Percentiles rank a stretch among this genome's conserved stretches.
phyloP scores from a whole-genome alignment of 2,888 invertebrate species.

The Zaprionus lineosus region DNA sequence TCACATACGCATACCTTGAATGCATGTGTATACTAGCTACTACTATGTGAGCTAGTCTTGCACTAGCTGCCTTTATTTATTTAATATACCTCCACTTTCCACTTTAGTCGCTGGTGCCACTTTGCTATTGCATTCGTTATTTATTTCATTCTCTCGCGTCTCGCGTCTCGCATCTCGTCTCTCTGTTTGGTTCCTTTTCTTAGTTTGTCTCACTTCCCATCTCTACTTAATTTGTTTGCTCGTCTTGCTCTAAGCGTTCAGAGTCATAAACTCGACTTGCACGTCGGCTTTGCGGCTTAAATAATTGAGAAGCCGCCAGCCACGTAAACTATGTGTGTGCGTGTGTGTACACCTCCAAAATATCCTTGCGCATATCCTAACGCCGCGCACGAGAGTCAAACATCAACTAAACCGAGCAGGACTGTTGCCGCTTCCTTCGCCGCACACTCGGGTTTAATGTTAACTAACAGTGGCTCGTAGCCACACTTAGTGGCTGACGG shows the following conservation, averaged over 20 bases:
- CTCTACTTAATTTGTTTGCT: slow-evolving; percentile 11
- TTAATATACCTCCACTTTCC: slow-evolving; percentile 69
- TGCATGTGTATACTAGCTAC: slow-evolving; percentile 22
- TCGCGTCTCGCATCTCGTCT: background rate
- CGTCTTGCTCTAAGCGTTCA: slow-evolving; percentile 32
- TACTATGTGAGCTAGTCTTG: slow-evolving; percentile 26
- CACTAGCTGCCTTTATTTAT: slow-evolving; percentile 52
- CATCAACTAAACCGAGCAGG: slow-evolving; percentile 45
- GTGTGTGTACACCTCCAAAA: slow-evolving; percentile 6
- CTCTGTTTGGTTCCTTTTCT: slow-evolving; percentile 7
- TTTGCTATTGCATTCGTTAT: slow-evolving; percentile 54
- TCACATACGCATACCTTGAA: slow-evolving; percentile 16
- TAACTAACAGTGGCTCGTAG: slow-evolving; percentile 30
- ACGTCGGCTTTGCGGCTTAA: slow-evolving; percentile 52
- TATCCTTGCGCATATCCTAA: slow-evolving; percentile 62
- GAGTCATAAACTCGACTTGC: slow-evolving; percentile 48
- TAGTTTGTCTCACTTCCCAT: slow-evolving; percentile 34
- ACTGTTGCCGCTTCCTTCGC: background rate
- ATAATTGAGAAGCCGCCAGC: slow-evolving; percentile 60
- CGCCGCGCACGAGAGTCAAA: slow-evolving; percentile 57
- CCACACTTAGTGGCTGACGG: too few relatives aligned
- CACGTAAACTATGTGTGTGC: slow-evolving; percentile 36
- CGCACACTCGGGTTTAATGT: slow-evolving; percentile 10
- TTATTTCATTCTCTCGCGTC: slow-evolving; percentile 4
- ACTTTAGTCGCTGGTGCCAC: slow-evolving; percentile 26